Conservation (phyloP, 2,888 invertebrate species). For the Aspidapion aeneum region DNA sequence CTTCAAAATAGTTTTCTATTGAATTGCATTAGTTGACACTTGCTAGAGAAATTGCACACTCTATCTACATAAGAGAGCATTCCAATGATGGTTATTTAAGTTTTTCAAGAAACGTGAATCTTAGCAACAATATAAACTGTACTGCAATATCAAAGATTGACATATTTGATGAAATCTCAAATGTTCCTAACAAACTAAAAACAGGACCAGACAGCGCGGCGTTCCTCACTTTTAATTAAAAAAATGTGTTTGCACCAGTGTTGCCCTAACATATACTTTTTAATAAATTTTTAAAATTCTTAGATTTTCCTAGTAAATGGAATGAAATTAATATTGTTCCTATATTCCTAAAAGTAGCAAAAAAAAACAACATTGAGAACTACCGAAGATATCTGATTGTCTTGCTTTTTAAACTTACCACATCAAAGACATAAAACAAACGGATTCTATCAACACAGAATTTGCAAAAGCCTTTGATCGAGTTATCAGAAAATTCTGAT, state of each 20-base stretch:
- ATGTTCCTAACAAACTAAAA: neutral
- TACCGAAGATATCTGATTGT: neutral
- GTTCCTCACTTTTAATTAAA: neutral
- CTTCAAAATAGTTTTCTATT: neutral
- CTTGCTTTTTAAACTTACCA: neutral
- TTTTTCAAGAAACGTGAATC: neutral
- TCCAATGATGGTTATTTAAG: constrained; percentile 1
- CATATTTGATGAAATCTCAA: neutral
- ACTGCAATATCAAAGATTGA: neutral
- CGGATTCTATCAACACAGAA: neutral
- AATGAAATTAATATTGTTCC: neutral
- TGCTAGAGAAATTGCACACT: neutral
- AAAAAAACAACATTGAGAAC: constrained; percentile 1
- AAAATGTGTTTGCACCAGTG: neutral
- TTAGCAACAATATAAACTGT: constrained; percentile 1
- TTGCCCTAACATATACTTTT: neutral
- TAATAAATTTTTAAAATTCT: neutral
- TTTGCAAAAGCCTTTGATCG: neutral
- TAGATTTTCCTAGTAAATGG: neutral
- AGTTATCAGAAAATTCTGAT: too few relatives aligned
- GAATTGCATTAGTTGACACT: constrained; percentile 2
- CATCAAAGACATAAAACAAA: constrained; percentile 1
- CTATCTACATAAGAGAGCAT: neutral
- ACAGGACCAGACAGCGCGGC: neutral
- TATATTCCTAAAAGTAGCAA: neutral